These are phyloP conservation scores for Cichladusa arquata DNA, from an alignment of 2,113 vertebrate species.

Conservation along the genomic window DNA sequence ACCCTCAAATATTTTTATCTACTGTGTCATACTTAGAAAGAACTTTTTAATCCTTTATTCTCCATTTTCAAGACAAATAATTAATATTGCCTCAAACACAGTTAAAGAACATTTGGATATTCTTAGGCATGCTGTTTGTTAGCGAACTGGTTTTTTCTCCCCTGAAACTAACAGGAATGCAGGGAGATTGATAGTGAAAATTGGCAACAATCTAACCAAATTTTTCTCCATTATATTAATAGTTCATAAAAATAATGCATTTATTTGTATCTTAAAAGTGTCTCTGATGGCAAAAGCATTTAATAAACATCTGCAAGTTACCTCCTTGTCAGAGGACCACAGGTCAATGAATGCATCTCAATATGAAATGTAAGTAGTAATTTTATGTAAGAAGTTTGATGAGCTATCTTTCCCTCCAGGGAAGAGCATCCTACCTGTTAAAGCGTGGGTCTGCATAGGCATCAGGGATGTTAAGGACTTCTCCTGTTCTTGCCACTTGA, in stretches of 20 bases:
- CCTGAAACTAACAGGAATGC: not conserved
- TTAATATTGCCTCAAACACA: not conserved
- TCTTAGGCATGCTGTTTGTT: not conserved
- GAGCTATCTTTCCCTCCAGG: not conserved
- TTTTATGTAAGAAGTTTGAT: not conserved
- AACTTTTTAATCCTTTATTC: not conserved
- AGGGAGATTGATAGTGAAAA: not conserved
- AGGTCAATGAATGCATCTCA: not conserved
- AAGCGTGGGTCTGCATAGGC: slow-evolving; percentile 99
- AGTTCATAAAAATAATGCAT: not conserved
- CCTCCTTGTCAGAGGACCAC: not conserved
- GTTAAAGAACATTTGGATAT: not conserved
- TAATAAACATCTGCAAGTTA: not conserved
- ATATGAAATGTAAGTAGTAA: not conserved
- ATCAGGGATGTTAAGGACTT: slow-evolving; percentile 97
- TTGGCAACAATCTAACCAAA: not conserved
- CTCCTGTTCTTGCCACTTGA: slow-evolving; percentile 95
- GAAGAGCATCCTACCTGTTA: slow-evolving; percentile 82
- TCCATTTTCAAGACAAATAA: not conserved
- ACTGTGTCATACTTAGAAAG: not conserved
- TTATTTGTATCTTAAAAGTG: not conserved
- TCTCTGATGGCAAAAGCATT: not conserved
- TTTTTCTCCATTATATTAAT: not conserved
- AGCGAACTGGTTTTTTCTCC: not conserved
- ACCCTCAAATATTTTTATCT: not conserved